phyloP scores from a whole-genome alignment of 2,797 vertebrate genomes.

The Gymnothorax javanicus region DNA sequence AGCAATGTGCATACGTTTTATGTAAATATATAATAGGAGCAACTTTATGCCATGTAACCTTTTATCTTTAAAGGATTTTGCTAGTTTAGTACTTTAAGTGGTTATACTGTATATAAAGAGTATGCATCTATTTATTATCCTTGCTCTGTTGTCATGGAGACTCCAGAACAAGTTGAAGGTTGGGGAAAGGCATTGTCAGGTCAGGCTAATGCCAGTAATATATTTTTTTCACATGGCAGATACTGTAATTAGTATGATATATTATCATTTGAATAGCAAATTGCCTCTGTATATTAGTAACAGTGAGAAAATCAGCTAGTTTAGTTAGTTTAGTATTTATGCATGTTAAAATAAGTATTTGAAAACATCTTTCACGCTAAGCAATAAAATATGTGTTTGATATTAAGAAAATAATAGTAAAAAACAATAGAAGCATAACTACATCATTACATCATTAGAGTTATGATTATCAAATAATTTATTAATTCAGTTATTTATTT shows the following conservation, averaged over 20 bases:
- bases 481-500: too few relatives aligned
- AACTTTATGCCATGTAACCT: too few relatives aligned
- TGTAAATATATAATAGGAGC: neutral
- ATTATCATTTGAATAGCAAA: conserved; percentile 70
- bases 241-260: too few relatives aligned
- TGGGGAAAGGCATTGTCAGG: conserved; percentile 66
- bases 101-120: neutral
- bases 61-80: too few relatives aligned
- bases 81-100: too few relatives aligned
- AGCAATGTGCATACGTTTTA: neutral
- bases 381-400: conserved; percentile 57
- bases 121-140: conserved; percentile 21
- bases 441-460: conserved; percentile 45
- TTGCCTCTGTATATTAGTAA: conserved; percentile 69
- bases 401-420: conserved; percentile 25
- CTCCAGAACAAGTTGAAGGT: conserved; percentile 47
- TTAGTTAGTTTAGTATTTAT: conserved; percentile 51
- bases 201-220: conserved; percentile 65
- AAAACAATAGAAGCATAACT: conserved; percentile 45
- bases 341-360: conserved; percentile 51
- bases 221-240: conserved; percentile 73
- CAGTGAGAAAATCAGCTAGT: conserved; percentile 67
- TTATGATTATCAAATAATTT: conserved; percentile 34
- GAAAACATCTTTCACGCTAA: conserved; percentile 48
- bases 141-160: neutral